Conservation (phyloP, 2,113 vertebrate genomes). For the Mellivora capensis region DNA sequence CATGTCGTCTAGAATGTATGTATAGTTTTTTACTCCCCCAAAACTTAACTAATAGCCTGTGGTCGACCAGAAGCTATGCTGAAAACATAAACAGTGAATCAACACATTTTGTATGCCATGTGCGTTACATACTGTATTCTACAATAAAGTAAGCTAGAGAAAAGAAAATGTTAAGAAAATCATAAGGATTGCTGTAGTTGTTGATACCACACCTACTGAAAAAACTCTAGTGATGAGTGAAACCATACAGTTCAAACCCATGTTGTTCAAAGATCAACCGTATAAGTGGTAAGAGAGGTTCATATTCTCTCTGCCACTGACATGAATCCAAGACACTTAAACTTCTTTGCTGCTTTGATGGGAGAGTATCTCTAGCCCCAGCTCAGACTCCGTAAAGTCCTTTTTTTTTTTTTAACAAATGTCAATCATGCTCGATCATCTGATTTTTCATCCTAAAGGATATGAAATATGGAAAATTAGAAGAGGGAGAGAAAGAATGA, state of each 20-base stretch:
- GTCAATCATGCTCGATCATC: neutral
- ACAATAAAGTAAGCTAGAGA: neutral
- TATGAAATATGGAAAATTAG: constrained; percentile 7
- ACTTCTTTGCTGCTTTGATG: neutral
- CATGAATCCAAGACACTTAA: neutral
- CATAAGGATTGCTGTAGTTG: neutral
- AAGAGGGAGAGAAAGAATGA: neutral
- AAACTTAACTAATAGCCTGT: neutral
- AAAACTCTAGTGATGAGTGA: neutral
- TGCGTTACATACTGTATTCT: neutral
- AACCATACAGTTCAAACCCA: neutral
- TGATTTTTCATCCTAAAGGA: constrained; percentile 1
- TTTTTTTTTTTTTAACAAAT: neutral
- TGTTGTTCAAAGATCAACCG: neutral
- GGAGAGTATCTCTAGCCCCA: neutral
- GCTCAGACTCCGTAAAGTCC: neutral
- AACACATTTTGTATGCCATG: neutral
- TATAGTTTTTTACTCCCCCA: neutral
- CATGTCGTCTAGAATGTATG: neutral
- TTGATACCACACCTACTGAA: neutral
- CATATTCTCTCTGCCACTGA: neutral
- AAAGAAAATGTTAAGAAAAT: neutral
- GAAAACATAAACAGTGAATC: neutral
- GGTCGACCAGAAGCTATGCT: neutral
- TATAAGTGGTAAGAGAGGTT: neutral